phyloP scores from a whole-genome alignment of 2,888 invertebrate genomes.

The Ischnus inquisitorius region DNA sequence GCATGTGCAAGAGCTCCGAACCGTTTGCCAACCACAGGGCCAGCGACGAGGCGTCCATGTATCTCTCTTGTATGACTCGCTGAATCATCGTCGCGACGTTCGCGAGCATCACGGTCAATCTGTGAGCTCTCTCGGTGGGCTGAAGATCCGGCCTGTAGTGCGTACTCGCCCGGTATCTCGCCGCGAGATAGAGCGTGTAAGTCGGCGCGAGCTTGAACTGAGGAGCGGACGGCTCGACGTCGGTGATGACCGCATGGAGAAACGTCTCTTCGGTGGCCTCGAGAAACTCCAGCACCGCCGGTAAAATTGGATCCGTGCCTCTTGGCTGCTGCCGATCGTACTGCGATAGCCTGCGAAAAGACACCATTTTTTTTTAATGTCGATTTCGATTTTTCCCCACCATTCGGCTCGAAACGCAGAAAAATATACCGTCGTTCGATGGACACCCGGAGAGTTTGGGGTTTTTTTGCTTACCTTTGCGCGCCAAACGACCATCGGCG shows the following conservation, averaged over 20 bases:
- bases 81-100: slow-evolving; percentile 96
- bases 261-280: slow-evolving; percentile 98
- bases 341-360: slow-evolving; percentile 82
- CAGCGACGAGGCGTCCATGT: slow-evolving; percentile 94
- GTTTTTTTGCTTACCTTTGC: neutral
- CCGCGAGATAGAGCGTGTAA: slow-evolving; percentile 97
- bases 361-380: neutral
- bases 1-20: slow-evolving; percentile 97
- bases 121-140: slow-evolving; percentile 96
- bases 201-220: slow-evolving; percentile 99
- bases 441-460: neutral
- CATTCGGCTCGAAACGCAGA: too few relatives aligned
- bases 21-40: slow-evolving; percentile 99
- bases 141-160: slow-evolving; percentile 97
- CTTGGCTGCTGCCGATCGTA: slow-evolving; percentile 88
- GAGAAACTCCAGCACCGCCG: slow-evolving; percentile 97
- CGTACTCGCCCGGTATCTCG: slow-evolving; percentile 96
- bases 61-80: slow-evolving; percentile 93
- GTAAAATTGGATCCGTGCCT: slow-evolving; percentile 95
- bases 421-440: too few relatives aligned
- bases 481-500: neutral
- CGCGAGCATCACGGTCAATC: slow-evolving; percentile 95
- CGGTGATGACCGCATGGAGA: slow-evolving; percentile 94
- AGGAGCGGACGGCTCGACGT: slow-evolving; percentile 94
- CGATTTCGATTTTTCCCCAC: neutral